phyloP scores from a whole-genome alignment of 2,888 invertebrate genomes.

The Ditula angustiorana region DNA sequence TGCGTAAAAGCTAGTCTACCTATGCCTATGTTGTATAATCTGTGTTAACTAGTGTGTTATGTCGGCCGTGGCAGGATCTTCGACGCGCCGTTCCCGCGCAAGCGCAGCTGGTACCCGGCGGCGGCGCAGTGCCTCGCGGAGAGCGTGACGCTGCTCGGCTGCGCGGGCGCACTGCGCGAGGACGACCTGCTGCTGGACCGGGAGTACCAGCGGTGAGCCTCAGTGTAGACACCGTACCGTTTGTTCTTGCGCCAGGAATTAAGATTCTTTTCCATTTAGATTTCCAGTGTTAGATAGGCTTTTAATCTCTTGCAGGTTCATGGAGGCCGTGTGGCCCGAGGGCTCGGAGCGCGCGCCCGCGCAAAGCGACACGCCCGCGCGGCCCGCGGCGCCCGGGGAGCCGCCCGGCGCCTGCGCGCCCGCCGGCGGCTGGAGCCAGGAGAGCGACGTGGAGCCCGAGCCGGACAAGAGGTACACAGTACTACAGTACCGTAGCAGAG shows the following conservation, averaged over 20 bases:
- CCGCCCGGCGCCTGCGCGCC: no score
- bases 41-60: no score
- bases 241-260: no score
- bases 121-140: slow-evolving; percentile 51
- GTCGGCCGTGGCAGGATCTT: slow-evolving; percentile 53
- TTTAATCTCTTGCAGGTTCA: slow-evolving; percentile 62
- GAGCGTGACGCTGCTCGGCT: slow-evolving; percentile 48
- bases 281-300: no score
- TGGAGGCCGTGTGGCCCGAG: slow-evolving; percentile 79
- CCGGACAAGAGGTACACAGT: slow-evolving; percentile 65
- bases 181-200: slow-evolving; percentile 65
- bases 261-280: no score
- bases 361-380: slow-evolving; percentile 58
- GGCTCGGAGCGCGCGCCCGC: slow-evolving; percentile 56
- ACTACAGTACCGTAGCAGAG: no score
- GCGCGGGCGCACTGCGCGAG: slow-evolving; percentile 38
- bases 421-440: slow-evolving; percentile 81
- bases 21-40: no score
- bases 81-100: slow-evolving; percentile 53
- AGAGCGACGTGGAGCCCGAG: slow-evolving; percentile 71
- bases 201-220: slow-evolving; percentile 71
- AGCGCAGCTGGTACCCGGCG: slow-evolving; percentile 71
- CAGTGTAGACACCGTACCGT: no score
- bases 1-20: no score
- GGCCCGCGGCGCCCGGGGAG: slow-evolving; percentile 46